phyloP scores from a whole-genome alignment of 2,113 vertebrate species.

The Nerophis lumbriciformis region DNA sequence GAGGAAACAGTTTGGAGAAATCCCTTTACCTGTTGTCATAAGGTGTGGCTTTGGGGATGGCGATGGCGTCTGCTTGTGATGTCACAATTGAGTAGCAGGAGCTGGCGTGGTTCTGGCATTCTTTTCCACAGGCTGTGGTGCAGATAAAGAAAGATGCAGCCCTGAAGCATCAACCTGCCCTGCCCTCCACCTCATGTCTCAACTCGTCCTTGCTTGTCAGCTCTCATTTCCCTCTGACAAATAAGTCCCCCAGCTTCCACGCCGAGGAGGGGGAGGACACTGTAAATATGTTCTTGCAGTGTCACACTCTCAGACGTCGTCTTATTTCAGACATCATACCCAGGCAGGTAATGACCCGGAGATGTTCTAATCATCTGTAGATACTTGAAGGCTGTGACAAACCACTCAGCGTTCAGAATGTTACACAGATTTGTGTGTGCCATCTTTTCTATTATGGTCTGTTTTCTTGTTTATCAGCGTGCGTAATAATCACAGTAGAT shows the following conservation, averaged over 20 bases:
- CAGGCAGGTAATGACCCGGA: too few species aligned
- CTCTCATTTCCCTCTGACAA: slow-evolving; percentile 27
- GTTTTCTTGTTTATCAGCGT: slow-evolving; percentile 6
- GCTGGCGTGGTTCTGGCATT: not conserved
- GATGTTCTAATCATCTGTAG: too few species aligned
- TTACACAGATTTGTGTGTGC: too few species aligned
- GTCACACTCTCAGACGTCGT: not conserved
- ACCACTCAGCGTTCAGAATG: too few species aligned
- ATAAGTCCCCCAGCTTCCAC: slow-evolving; percentile 17
- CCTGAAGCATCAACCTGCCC: slow-evolving; percentile 26
- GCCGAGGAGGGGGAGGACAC: not conserved
- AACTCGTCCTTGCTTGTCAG: slow-evolving; percentile 53
- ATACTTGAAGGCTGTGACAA: too few species aligned
- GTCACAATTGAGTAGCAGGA: too few species aligned
- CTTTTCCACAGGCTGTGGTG: not conserved
- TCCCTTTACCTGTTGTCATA: too few species aligned
- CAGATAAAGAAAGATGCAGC: slow-evolving; percentile 36
- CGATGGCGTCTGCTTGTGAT: too few species aligned
- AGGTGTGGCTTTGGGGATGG: too few species aligned
- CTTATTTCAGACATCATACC: slow-evolving; percentile 3
- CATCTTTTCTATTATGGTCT: slow-evolving; percentile 34
- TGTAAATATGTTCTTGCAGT: slow-evolving; percentile 1
- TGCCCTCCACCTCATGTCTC: slow-evolving; percentile 26
- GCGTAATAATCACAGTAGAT: slow-evolving; percentile 7
- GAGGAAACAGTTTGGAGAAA: too few species aligned